A percentile compares a stretch with the other conserved stretches of the same genome.
phyloP scores from a whole-genome alignment of 2,888 invertebrate genomes.

The Blastobasis lacticolella region DNA sequence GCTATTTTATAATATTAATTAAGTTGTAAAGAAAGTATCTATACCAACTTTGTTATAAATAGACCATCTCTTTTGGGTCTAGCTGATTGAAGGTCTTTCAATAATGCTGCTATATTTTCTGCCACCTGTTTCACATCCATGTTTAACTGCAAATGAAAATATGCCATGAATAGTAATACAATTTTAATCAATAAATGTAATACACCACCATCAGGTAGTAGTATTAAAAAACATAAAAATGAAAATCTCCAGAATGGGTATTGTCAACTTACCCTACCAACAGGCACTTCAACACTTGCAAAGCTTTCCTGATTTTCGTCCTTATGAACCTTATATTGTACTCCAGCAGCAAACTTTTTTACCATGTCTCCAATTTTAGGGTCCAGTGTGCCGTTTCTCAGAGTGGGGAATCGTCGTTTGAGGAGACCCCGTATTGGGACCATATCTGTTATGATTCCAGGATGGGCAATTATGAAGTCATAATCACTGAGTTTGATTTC shows the following conservation, averaged over 20 bases:
- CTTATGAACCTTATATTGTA: constrained; percentile 78
- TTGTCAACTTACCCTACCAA: constrained; percentile 78
- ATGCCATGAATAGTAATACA: background rate
- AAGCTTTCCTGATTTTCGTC: constrained; percentile 82
- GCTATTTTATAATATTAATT: too few relatives aligned
- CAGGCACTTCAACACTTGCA: constrained; percentile 77
- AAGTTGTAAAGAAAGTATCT: background rate
- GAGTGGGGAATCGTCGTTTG: constrained; percentile 84
- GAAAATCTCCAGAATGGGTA: too few relatives aligned
- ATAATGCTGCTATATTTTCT: constrained; percentile 79
- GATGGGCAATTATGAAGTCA: constrained; percentile 84
- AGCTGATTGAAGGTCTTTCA: constrained; percentile 77
- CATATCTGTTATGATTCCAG: constrained; percentile 84
- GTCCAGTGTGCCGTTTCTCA: constrained; percentile 78
- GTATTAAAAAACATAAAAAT: too few relatives aligned
- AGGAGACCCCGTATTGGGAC: constrained; percentile 84
- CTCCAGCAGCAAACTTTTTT: constrained; percentile 78
- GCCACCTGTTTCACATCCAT: constrained; percentile 82
- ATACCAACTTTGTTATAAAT: constrained; percentile 79
- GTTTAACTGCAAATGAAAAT: constrained; percentile 72
- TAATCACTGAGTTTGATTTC: constrained; percentile 79
- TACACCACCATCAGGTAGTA: too few relatives aligned
- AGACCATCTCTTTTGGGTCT: constrained; percentile 80
- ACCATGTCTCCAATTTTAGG: constrained; percentile 77
- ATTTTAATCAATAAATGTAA: too few relatives aligned